Evolutionary conservation across 2,888 invertebrate species (phyloP).

Genomic region (Dorcus parallelipipedus): DNA sequence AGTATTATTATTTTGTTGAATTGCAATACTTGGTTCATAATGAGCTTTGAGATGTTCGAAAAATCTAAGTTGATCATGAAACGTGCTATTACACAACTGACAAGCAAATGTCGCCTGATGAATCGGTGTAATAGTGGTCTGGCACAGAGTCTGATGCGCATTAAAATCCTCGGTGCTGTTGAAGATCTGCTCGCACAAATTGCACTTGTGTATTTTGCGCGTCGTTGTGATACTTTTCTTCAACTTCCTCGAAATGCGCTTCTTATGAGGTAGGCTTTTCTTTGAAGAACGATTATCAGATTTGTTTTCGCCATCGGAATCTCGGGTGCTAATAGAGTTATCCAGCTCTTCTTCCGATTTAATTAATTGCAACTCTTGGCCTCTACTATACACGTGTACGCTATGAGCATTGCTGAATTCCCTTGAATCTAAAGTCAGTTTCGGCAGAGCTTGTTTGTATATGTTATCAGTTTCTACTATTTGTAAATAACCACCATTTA

Average conservation of each 20-base stretch:
- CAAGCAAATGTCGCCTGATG: conserved; percentile 63
- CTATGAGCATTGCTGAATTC: conserved; percentile 7
- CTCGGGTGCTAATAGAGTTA: conserved; percentile 23
- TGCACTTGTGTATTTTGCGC: conserved; percentile 47
- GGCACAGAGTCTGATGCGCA: conserved; percentile 53
- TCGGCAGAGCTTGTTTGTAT: conserved; percentile 23
- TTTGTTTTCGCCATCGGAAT: conserved; percentile 42
- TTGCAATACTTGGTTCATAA: conserved; percentile 60
- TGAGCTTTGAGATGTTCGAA: conserved; percentile 82
- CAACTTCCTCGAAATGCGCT: conserved; percentile 76
- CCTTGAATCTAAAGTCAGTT: conserved; percentile 11
- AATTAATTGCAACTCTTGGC: conserved; percentile 15
- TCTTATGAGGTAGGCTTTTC: conserved; percentile 81
- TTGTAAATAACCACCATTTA: conserved; percentile 39
- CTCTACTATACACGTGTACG: conserved; percentile 7
- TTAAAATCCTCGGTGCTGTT: conserved; percentile 44
- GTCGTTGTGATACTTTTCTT: conserved; percentile 52
- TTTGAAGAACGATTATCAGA: conserved; percentile 48
- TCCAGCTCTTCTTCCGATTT: conserved; percentile 38
- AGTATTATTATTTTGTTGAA: conserved; percentile 17
- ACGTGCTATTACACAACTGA: conserved; percentile 74
- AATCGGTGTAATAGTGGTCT: conserved; percentile 42
- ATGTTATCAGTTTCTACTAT: conserved; percentile 40
- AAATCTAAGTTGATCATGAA: conserved; percentile 76
- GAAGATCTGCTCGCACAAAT: conserved; percentile 51